These are phyloP conservation scores for Thaleichthys pacificus DNA, from an alignment of 2,797 vertebrate species.

Conservation along the genomic window DNA sequence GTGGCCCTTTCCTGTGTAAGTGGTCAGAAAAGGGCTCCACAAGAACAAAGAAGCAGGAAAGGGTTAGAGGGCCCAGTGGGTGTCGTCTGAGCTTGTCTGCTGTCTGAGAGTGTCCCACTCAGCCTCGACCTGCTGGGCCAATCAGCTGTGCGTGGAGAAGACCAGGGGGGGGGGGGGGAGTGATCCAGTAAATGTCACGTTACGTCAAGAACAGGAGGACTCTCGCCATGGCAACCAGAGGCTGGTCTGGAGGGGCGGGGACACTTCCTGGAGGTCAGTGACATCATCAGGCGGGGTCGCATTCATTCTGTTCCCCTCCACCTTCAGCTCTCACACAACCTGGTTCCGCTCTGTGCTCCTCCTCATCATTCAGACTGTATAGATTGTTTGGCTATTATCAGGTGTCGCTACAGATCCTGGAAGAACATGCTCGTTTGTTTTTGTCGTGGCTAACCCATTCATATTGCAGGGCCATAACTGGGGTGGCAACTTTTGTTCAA, in stretches of 20 bases:
- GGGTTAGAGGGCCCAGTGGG: constrained; percentile 1
- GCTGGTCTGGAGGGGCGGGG: constrained; percentile 18
- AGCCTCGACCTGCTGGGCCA: background rate
- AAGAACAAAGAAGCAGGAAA: background rate
- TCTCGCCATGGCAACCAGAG: background rate
- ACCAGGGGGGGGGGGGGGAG: background rate
- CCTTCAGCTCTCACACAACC: background rate
- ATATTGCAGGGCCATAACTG: too few species aligned
- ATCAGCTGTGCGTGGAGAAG: too few species aligned
- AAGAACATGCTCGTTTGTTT: too few species aligned
- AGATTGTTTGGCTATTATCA: too few species aligned
- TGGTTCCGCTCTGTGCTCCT: background rate
- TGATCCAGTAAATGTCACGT: constrained; percentile 20
- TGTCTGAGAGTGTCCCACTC: background rate
- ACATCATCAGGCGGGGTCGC: background rate
- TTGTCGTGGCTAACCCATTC: too few species aligned
- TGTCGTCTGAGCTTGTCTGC: background rate
- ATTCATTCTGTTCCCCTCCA: background rate
- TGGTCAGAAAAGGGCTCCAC: background rate
- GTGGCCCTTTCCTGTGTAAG: constrained; percentile 26
- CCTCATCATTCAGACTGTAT: background rate
- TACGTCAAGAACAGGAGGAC: constrained; percentile 26
- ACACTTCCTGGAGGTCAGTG: constrained; percentile 40
- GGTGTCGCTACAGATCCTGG: too few species aligned
- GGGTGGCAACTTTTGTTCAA: background rate